Percentiles rank a stretch among this genome's conserved stretches.
Conservation (phyloP, 2,797 vertebrate species). For the Scyliorhinus canicula region DNA sequence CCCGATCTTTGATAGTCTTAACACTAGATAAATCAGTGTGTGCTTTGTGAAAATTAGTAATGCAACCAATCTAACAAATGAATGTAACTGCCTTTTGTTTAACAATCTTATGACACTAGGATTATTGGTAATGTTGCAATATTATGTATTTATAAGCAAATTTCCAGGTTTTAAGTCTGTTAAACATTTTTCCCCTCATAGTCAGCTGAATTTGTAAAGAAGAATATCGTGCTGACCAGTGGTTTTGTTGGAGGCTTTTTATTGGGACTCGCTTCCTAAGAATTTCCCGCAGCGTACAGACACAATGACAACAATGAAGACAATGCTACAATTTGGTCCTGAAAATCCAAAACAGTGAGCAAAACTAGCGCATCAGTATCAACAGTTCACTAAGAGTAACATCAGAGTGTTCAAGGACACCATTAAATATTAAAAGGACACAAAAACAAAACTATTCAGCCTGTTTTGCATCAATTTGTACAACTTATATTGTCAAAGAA, state of each 20-base stretch:
- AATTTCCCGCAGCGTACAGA: not conserved
- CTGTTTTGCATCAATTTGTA: not conserved
- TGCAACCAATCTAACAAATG: not conserved
- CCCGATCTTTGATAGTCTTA: too few species aligned
- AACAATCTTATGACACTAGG: not conserved
- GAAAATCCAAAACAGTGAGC: not conserved
- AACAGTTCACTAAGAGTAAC: not conserved
- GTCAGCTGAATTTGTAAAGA: slow-evolving; percentile 91
- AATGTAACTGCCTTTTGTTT: not conserved
- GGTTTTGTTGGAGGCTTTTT: slow-evolving; percentile 95
- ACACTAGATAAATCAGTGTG: not conserved
- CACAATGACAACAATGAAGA: slow-evolving; percentile 17
- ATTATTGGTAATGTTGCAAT: not conserved
- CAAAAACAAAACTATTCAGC: not conserved
- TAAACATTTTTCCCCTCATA: slow-evolving; percentile 50
- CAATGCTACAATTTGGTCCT: slow-evolving; percentile 1
- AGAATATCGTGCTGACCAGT: slow-evolving; percentile 90
- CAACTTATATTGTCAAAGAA: not conserved
- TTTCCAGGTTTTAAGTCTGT: not conserved
- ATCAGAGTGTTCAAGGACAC: not conserved
- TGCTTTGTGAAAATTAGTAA: slow-evolving; percentile 4
- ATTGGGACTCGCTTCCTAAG: slow-evolving; percentile 84
- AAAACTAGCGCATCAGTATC: not conserved
- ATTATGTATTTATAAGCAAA: slow-evolving; percentile 15
- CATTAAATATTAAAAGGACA: slow-evolving; percentile 22